A percentile compares a stretch with the other conserved stretches of the same genome.
phyloP scores from a whole-genome alignment of 2,888 invertebrate species.

The Tetanocera ferruginea region DNA sequence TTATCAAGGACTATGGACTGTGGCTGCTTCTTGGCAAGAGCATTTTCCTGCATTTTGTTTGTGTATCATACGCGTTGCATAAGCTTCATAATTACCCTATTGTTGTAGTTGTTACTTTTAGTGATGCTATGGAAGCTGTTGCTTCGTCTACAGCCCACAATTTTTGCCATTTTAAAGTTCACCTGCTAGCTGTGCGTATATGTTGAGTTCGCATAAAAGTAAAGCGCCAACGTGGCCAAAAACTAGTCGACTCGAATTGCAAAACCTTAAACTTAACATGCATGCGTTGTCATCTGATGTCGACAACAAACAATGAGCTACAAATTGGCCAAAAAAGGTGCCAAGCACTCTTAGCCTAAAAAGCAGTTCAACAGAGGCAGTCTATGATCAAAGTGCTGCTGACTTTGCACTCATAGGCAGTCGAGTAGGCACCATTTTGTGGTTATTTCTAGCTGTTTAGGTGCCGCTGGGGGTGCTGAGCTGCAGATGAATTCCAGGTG shows the following conservation, averaged over 20 bases:
- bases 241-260: not conserved
- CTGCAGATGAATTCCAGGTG: not conserved
- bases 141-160: not conserved
- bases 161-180: not conserved
- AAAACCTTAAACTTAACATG: constrained; percentile 4
- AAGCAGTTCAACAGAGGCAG: not conserved
- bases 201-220: not conserved
- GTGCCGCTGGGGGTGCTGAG: not conserved
- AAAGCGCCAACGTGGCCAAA: not conserved
- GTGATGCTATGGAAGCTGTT: not conserved
- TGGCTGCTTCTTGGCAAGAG: constrained; percentile 5
- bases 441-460: not conserved
- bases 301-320: constrained; percentile 5
- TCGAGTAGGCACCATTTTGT: not conserved
- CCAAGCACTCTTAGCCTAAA: not conserved
- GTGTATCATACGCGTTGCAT: not conserved
- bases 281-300: constrained; percentile 6
- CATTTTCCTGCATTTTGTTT: constrained; percentile 2
- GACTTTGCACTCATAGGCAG: not conserved
- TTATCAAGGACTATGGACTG: constrained; percentile 31
- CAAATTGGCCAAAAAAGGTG: not conserved
- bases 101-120: not conserved
- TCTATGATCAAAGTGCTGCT: not conserved
- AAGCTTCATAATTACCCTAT: not conserved
- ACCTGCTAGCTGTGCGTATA: not conserved